Percentiles rank a stretch among this genome's conserved stretches.
phyloP scores from a whole-genome alignment of 2,888 invertebrate genomes.

The Caenorhabditis becei region DNA sequence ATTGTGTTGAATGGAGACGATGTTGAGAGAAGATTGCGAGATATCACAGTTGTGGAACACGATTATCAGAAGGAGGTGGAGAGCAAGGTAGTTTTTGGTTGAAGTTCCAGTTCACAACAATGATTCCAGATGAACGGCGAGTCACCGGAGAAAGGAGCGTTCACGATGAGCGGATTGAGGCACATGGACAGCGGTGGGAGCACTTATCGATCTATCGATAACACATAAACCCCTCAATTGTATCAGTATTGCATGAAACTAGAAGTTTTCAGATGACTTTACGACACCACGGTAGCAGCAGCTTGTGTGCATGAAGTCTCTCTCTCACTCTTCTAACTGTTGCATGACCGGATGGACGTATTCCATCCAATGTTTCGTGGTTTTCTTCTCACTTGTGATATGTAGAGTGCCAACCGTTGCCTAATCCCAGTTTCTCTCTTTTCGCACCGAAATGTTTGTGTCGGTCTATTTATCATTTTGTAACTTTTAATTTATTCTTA shows the following conservation, averaged over 20 bases:
- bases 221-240: constrained; percentile 22
- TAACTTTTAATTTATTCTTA: constrained; percentile 10
- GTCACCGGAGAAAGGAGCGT: constrained; percentile 52
- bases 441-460: constrained; percentile 1
- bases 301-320: constrained; percentile 20
- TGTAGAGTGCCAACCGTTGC: constrained; percentile 19
- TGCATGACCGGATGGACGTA: constrained; percentile 1
- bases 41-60: constrained; percentile 46
- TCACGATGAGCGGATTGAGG: constrained; percentile 66
- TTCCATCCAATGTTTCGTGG: constrained; percentile 11
- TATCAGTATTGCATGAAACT: constrained; percentile 7
- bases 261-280: constrained; percentile 52
- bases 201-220: constrained; percentile 65
- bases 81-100: constrained; percentile 4
- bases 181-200: constrained; percentile 73
- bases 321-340: not conserved
- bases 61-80: constrained; percentile 51
- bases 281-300: constrained; percentile 23
- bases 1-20: constrained; percentile 54
- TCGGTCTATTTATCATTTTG: constrained; percentile 6
- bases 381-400: constrained; percentile 14
- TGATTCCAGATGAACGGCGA: constrained; percentile 23
- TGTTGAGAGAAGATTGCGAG: constrained; percentile 49
- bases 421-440: not conserved
- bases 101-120: not conserved